Base-by-base conservation (phyloP, 2,797 vertebrate species). In the Alectoris magna region DNA sequence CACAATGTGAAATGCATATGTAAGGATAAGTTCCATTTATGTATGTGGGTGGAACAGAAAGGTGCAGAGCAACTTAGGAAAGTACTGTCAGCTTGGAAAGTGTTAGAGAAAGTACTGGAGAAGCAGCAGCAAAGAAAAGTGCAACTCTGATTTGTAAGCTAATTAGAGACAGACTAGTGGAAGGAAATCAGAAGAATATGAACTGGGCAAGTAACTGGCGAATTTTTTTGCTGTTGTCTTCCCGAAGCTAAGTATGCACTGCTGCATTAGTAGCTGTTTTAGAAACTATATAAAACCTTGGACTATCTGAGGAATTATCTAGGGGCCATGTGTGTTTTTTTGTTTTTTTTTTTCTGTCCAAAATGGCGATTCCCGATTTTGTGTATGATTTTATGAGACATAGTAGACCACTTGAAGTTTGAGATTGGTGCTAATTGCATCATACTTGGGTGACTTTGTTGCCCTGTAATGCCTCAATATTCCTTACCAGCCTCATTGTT, bases 111-210 rank as follows among this genome's bases (percentile, higher is more conserved):
- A 49, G 24, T 14, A 4, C 43, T 48, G 64, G 34, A 15, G 63
- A 88, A 84, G 39, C 71, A 68, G 59, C 39, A 74, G 48, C 53
- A 83, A 84, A 79, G 64, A 23, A 79, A 90, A 88, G 66, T 19
- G 59, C 22, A 49, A 27, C 9, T 11, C 24, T 67, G 1, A 9
- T 63, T 63, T 91, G 19, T 48, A 59, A 68, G 36, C 38, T 69
- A 11, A 41, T 73, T 31, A 49, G 62, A 76, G 10, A 38, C 13
- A 62, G 38, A 43, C 55, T 82, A 29, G 71, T 67, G 85, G 39
- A 74, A 88, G 31, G 66, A 21, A 73, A 41, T 62, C 58, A 44
- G 43, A 43, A 69, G 75, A 83, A 41, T 2, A 3, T 38, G 43
- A 68, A n/a, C 13, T 86, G 31, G 71, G 29, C 14, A 71, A 64